Evolutionary conservation across 30 jellyfish, hydroid and myxozoan species (phyloP), one percentile per base, ranked within the genome.

Genomic region (Aurelia coerulea): DNA sequence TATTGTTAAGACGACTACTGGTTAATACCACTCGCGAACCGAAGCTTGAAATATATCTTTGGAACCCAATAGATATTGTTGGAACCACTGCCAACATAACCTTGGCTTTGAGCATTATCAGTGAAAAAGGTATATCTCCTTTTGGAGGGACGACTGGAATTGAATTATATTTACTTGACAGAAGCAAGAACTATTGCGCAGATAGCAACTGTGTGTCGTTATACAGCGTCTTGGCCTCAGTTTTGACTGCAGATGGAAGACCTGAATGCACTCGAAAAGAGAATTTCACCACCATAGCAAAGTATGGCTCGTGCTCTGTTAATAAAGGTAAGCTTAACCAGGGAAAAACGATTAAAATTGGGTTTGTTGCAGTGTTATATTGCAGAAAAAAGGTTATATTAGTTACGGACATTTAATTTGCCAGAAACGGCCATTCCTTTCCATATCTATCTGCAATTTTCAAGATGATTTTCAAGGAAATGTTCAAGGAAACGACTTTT

Each of bases 211-310:
- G 93, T 65, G 93, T 84, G 17, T 50, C 63, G 8, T 54, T 73
- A 42, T 84, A 73, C 52, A 34, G 37, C 35, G 76, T 8, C n/a
- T 18, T 79, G 32, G 1, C 80, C 18, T 9, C 65, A 34, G 60
- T 79, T 39, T 14, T 23, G 81, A 53, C 16, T 9, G 41, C 34
- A 1, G n/a, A 8, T 23, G 80, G 80, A 23, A 84, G 66, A 62
- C 88, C 72, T 15, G 93, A 84, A 63, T 84, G 93, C 39, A 56
- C 83, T 15, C 63, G 93, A 35, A 39, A 73, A 16, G 93, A 84
- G 10, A 58, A n/a, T 54, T 62, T 2, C 53, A 80, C 74, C 39
- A 69, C 75, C 31, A 33, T 62, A 37, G 65, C 62, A 11, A 84
- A 84, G 34, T 84, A 84, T 35, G 41, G 60, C 5, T 37, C 82